Base-by-base conservation (phyloP, 2,113 vertebrate species). In the Pogonocichla stellata region DNA sequence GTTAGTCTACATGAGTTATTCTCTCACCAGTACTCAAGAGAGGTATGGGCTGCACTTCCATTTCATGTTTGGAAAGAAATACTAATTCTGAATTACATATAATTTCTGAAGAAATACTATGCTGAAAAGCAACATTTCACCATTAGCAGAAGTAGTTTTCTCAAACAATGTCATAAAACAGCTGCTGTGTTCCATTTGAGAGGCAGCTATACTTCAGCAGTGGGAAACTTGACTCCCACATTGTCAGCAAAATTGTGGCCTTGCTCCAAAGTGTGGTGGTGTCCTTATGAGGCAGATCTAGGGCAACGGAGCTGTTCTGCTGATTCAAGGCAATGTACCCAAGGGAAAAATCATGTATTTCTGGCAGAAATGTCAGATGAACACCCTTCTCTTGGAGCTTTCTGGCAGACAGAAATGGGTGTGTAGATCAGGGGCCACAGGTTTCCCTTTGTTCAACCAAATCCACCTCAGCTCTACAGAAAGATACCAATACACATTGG, bases 41-140 rank as follows among this genome's bases (percentile, higher is more conserved):
- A 96, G 79, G 77, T 24, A 95, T 38, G 36, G 29, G 50, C 71
- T 51, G 43, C 45, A 75, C 73, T 95, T 90, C 17, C 16, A 38
- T 64, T 75, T 65, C n/a, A 67, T 20, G 54, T 94, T 94, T 85
- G 43, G 71, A 73, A 93, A 91, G 87, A 95, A 92, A 81, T 86
- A 90, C 60, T 92, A 88, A 89, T 67, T 57, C 51, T 80, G 42
- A 33, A 67, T 67, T 67, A 80, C 16, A 47, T 26, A 38, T 33
- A 33, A 33, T 67, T 67, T 57, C 22, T 47, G 13, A 67, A 38
- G 43, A 38, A 47, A 67, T 61, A 54, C 43, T 53, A 28, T 11
- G 24, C 20, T 87, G 54, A 86, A 94, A 87, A 4, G 3, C 75
- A 95, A 89, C 14, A 4, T 67, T 94, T 93, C 75, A 94, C 67